Percentiles rank a stretch among this genome's conserved stretches.
Evolutionary conservation across 2,113 vertebrate species (phyloP).

Genomic region (Myotis lucifugus): DNA sequence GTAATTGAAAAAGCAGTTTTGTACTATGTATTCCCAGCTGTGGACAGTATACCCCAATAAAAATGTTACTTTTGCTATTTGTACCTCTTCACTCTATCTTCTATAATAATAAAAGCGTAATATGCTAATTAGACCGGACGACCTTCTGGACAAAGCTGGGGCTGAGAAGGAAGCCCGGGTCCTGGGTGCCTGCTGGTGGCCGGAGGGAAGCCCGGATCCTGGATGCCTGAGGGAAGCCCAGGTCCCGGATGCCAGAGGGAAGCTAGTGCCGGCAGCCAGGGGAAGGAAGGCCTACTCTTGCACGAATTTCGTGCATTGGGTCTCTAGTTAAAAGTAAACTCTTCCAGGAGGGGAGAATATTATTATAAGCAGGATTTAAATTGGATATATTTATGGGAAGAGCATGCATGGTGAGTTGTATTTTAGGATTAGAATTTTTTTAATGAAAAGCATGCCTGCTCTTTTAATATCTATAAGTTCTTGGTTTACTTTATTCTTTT

Average conservation of each 20-base stretch:
- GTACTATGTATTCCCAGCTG: slow-evolving; percentile 11
- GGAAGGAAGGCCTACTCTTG: too few relatives aligned
- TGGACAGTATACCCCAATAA: neutral
- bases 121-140: too few relatives aligned
- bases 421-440: slow-evolving; percentile 43
- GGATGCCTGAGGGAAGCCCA: too few relatives aligned
- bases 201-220: too few relatives aligned
- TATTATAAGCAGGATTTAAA: slow-evolving; percentile 47
- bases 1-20: neutral
- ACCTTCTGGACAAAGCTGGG: too few relatives aligned
- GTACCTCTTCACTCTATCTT: neutral
- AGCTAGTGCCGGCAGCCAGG: too few relatives aligned
- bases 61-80: slow-evolving; percentile 45
- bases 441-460: neutral
- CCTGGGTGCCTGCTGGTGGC: too few relatives aligned
- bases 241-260: too few relatives aligned
- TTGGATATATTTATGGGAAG: slow-evolving; percentile 27
- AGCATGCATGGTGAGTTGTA: slow-evolving; percentile 23
- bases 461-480: slow-evolving; percentile 27
- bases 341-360: neutral
- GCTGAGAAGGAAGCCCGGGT: too few relatives aligned
- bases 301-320: too few relatives aligned
- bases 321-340: neutral
- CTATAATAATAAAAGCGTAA: too few relatives aligned
- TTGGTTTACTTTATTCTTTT: slow-evolving; percentile 43